Evolutionary conservation across 2,797 vertebrate species (phyloP), one percentile per base, ranked within the genome.

Genomic region (Muscicapa comitata): DNA sequence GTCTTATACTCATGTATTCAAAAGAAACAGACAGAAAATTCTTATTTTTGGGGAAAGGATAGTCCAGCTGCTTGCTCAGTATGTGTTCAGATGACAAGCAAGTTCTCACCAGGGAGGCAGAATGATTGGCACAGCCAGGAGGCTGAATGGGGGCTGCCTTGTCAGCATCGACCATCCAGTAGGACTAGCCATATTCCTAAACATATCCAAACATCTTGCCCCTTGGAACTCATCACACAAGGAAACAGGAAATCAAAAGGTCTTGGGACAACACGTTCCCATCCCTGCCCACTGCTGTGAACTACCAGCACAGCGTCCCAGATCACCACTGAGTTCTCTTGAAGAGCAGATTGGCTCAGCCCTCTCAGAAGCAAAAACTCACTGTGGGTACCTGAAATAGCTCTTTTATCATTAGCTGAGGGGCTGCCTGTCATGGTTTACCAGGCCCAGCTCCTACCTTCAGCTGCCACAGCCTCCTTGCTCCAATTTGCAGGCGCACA

Each of bases 231-330:
- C 1, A 37, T 43, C 3, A 1, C 5, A 16, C 25, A 57, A 66
- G 5, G 35, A 54, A 84, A 72, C 3, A 21, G 17, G n/a, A 85
- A 88, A 88, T 51, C 9, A 57, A 78, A 92, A 63, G 21, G 7
- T 50, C 17, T 31, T 17, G 48, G 42, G 38, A 71, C 24, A 55
- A 33, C 17, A 26, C 1, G 0, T 47, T 75, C 15, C 61, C 0
- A 0, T 11, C 26, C 26, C 51, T 47, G n/a, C 11, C 7, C 9
- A 10, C 28, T 0, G 0, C 28, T 43, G 24, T 1, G 4, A 74
- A 29, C 13, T 40, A 28, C 29, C 11, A n/a, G 26, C 53, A 18
- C 2, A 33, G 63, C 0, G 0, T 24, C 83, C 57, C 26, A 77
- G 20, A 13, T 91, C 53, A 35, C 26, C 2, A 2, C 9, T 31